Percentiles rank a stretch among this genome's conserved stretches.
phyloP scores from a whole-genome alignment of 2,797 vertebrate genomes.

The Sternotherus odoratus region DNA sequence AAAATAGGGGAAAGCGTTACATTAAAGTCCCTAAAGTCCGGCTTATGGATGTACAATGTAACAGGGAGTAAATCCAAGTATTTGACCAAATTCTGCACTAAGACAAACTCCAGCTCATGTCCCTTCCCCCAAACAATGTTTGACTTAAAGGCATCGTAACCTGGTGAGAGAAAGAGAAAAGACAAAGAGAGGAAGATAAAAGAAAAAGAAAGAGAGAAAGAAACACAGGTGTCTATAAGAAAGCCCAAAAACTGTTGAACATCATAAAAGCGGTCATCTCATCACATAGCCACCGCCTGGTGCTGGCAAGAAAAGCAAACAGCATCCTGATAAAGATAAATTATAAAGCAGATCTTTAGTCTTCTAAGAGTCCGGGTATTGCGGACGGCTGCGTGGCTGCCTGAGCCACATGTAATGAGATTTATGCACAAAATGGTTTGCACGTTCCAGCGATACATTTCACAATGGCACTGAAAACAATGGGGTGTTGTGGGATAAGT shows the following conservation, averaged over 20 bases:
- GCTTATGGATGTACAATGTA: conserved; percentile 13
- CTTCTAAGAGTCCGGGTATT: conserved; percentile 24
- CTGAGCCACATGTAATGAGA: conserved; percentile 65
- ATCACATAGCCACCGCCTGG: conserved; percentile 50
- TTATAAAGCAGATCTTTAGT: conserved; percentile 60
- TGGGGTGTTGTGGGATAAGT: conserved; percentile 82
- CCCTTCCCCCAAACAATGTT: conserved; percentile 8
- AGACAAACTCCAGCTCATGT: conserved; percentile 40
- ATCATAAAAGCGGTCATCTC: conserved; percentile 59
- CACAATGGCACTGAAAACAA: conserved; percentile 77
- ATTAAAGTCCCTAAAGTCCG: conserved; percentile 26
- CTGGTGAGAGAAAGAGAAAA: neutral
- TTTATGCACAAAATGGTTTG: conserved; percentile 68
- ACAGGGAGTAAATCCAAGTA: conserved; percentile 38
- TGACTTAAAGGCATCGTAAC: conserved; percentile 35
- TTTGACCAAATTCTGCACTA: conserved; percentile 4
- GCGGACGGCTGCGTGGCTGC: conserved; percentile 67
- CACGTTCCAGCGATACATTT: conserved; percentile 55
- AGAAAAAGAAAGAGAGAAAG: no score
- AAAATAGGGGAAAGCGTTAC: neutral
- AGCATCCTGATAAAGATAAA: conserved; percentile 72
- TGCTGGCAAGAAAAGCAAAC: conserved; percentile 38
- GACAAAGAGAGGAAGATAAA: no score
- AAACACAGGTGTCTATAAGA: conserved; percentile 50
- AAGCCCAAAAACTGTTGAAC: conserved; percentile 57